These are phyloP conservation scores for Cryptotermes secundus DNA, from an alignment of 1,140 invertebrate species.

Conservation along the genomic window DNA sequence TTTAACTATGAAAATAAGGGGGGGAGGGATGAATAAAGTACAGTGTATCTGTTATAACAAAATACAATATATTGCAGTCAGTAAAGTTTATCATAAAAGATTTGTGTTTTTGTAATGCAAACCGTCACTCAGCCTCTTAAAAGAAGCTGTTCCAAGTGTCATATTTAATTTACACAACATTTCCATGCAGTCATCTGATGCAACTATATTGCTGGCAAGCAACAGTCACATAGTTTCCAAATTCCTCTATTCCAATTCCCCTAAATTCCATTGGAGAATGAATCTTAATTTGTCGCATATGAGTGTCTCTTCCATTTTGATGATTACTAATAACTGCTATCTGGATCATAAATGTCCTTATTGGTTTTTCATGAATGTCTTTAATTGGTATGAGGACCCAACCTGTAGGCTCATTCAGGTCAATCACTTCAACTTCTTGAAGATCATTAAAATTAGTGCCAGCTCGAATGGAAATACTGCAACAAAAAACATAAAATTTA, in stretches of 20 bases:
- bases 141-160: no score
- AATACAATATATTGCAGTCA: no score
- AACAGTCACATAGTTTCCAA: slow-evolving; percentile 76
- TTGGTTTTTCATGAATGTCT: slow-evolving; percentile 82
- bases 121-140: no score
- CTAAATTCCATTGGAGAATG: slow-evolving; percentile 86
- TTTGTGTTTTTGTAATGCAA: no score
- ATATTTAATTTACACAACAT: neutral
- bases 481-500: slow-evolving; percentile 37
- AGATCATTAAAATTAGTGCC: slow-evolving; percentile 97
- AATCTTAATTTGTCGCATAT: slow-evolving; percentile 95
- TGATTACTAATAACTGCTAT: slow-evolving; percentile 97
- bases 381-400: slow-evolving; percentile 94
- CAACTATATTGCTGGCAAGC: slow-evolving; percentile 71
- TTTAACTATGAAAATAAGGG: no score
- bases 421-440: slow-evolving; percentile 94
- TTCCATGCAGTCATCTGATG: slow-evolving; percentile 33
- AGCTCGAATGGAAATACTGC: slow-evolving; percentile 87
- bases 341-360: slow-evolving; percentile 95
- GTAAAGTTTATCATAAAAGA: no score
- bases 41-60: no score
- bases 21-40: no score
- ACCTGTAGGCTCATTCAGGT: slow-evolving; percentile 90
- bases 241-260: slow-evolving; percentile 68
- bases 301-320: slow-evolving; percentile 97